phyloP scores from a whole-genome alignment of 1,140 invertebrate species.

The Halictus rubicundus region DNA sequence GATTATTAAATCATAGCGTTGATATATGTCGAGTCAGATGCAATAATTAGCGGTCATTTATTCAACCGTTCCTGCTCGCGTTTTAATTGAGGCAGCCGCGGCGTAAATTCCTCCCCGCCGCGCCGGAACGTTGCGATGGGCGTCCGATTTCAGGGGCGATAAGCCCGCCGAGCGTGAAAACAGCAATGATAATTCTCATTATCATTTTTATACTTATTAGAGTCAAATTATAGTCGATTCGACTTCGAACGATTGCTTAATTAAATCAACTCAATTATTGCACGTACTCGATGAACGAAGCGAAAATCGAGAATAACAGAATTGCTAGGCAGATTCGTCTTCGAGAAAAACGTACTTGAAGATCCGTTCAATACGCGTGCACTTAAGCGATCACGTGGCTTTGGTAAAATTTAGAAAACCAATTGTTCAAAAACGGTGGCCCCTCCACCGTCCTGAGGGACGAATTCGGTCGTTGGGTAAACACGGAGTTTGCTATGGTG shows the following conservation, averaged over 20 bases:
- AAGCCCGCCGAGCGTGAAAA: neutral
- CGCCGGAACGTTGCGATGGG: neutral
- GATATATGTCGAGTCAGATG: slow-evolving; percentile 6
- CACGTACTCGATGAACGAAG: too few species aligned
- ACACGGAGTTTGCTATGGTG: too few species aligned
- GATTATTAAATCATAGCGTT: slow-evolving; percentile 10
- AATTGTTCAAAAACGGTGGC: too few species aligned
- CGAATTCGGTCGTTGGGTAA: too few species aligned
- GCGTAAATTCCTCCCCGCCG: neutral
- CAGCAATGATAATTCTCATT: slow-evolving; percentile 2
- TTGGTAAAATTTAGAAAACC: too few species aligned
- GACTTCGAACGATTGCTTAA: neutral
- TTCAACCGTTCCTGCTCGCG: neutral
- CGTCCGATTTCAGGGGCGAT: slow-evolving; percentile 2
- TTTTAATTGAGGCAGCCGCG: slow-evolving; percentile 14
- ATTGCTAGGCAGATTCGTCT: too few species aligned
- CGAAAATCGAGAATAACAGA: too few species aligned
- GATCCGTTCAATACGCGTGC: too few species aligned
- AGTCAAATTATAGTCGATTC: neutral
- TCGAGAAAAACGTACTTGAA: too few species aligned
- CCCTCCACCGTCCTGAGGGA: too few species aligned
- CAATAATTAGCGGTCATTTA: slow-evolving; percentile 29
- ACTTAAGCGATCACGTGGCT: too few species aligned
- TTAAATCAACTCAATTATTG: neutral
- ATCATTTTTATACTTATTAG: slow-evolving; percentile 12